phyloP scores from a whole-genome alignment of 2,113 vertebrate genomes.

The Tyrannus savana region DNA sequence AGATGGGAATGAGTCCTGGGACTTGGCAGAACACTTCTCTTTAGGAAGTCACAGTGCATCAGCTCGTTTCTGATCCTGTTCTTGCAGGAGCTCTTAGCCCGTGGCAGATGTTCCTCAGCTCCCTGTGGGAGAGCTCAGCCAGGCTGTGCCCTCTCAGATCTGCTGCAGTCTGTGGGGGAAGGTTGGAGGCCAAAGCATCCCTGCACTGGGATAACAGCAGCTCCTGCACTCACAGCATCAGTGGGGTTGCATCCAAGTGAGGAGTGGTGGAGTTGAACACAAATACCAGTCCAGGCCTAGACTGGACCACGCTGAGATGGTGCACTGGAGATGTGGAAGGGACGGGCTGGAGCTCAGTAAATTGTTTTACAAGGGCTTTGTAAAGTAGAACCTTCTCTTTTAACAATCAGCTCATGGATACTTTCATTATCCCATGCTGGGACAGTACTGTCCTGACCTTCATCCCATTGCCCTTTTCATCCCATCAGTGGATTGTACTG shows the following conservation, averaged over 20 bases:
- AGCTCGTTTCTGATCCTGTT: not conserved
- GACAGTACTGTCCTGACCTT: not conserved
- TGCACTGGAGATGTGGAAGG: not conserved
- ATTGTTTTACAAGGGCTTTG: not conserved
- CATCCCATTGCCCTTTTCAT: not conserved
- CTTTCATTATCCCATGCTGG: fast-evolving
- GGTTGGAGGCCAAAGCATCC: not conserved
- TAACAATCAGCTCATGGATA: not conserved
- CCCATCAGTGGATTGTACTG: fast-evolving
- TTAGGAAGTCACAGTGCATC: not conserved
- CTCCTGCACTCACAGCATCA: not conserved
- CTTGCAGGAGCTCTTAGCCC: not conserved
- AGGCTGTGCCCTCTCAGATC: not conserved
- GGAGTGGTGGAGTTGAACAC: not conserved
- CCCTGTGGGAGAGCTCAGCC: not conserved
- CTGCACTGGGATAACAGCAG: not conserved
- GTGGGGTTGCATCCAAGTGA: not conserved
- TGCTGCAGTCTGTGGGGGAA: not conserved
- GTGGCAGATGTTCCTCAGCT: not conserved
- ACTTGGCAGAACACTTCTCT: not conserved
- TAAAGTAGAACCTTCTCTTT: not conserved
- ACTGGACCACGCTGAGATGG: not conserved
- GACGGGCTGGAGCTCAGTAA: not conserved
- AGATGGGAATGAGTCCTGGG: not conserved
- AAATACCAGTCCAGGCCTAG: not conserved